phyloP scores from a whole-genome alignment of 2,797 vertebrate genomes.

The Anabacerthia variegaticeps region DNA sequence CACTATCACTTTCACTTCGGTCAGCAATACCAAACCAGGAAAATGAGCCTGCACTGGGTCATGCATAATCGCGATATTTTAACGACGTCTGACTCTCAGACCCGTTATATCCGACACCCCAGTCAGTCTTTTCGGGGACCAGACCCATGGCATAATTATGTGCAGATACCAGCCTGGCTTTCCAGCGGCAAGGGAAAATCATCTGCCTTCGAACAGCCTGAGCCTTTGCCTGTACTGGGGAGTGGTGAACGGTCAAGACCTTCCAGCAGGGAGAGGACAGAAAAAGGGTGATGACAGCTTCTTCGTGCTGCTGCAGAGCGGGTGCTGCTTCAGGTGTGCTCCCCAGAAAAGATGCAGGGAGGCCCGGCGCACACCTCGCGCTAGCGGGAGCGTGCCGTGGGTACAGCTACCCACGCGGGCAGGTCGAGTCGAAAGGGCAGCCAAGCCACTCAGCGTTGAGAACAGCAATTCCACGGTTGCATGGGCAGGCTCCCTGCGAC shows the following conservation, averaged over 20 bases:
- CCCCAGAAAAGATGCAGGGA: accelerated
- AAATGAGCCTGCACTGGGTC: neutral
- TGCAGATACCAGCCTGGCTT: neutral
- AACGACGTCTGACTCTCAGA: neutral
- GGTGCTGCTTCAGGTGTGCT: accelerated
- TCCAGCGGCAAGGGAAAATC: accelerated
- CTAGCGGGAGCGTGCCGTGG: accelerated
- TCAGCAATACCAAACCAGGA: neutral
- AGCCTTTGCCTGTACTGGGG: accelerated
- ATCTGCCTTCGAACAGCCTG: neutral
- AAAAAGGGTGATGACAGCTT: accelerated
- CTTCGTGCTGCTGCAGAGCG: accelerated
- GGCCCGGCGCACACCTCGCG: accelerated
- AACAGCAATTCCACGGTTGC: accelerated
- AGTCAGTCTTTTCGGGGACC: neutral
- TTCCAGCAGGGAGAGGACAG: accelerated
- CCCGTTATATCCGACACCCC: accelerated
- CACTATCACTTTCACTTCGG: neutral
- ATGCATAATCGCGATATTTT: neutral
- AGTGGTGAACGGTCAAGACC: accelerated
- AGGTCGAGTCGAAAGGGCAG: neutral
- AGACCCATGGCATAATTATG: neutral
- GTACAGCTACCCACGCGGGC: accelerated
- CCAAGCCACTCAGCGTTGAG: accelerated
- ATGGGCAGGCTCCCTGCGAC: accelerated